These are phyloP conservation scores for Scalopus aquaticus DNA, from an alignment of 2,113 vertebrate species.

Conservation along the genomic window DNA sequence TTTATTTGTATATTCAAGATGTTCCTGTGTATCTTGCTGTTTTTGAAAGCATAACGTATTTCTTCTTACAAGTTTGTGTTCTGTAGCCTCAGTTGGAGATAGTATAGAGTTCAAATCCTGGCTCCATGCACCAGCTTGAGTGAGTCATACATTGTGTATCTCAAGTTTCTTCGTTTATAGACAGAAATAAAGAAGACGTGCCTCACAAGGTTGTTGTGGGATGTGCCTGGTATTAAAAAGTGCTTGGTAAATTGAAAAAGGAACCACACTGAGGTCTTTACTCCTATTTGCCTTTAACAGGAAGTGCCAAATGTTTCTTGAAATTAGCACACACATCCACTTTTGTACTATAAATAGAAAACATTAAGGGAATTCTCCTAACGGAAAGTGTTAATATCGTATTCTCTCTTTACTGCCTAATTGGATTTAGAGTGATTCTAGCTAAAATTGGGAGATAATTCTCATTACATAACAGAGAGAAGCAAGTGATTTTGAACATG, in stretches of 20 bases:
- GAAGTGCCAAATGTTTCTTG: not conserved
- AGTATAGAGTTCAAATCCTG: not conserved
- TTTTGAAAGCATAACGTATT: conserved; percentile 26
- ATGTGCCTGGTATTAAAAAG: not conserved
- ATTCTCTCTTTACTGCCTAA: not conserved
- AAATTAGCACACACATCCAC: not conserved
- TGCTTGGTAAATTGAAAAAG: not conserved
- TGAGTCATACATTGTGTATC: not conserved
- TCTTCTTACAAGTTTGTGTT: not conserved
- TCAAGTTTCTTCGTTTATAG: not conserved
- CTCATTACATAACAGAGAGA: not conserved
- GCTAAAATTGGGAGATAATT: not conserved
- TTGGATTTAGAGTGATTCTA: conserved; percentile 1
- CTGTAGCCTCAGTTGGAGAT: not conserved
- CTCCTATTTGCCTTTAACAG: not conserved
- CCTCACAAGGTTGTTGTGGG: not conserved
- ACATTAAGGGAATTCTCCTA: not conserved
- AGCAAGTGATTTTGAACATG: not conserved
- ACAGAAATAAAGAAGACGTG: not conserved
- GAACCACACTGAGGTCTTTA: not conserved
- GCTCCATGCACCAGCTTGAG: not conserved
- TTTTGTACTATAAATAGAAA: conserved; percentile 2
- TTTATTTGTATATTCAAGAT: not conserved
- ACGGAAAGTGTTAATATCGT: not conserved
- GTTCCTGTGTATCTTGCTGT: not conserved